Evolutionary conservation across 2,113 vertebrate species (phyloP).

Genomic region (Stegostoma tigrinum): DNA sequence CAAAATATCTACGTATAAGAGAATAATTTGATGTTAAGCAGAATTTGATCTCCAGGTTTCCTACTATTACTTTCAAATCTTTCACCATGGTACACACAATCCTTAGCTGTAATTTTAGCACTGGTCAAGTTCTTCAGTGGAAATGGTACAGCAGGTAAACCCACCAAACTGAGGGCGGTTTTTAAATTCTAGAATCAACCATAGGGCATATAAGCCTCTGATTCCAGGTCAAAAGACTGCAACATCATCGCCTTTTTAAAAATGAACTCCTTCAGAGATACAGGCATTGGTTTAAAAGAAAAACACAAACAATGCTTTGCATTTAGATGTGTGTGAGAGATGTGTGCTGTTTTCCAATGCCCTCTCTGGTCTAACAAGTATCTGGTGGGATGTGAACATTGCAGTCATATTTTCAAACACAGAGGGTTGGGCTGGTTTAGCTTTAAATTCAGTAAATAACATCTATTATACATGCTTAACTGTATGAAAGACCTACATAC

Average conservation of each 20-base stretch:
- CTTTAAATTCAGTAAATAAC: no score
- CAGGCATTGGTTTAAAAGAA: no score
- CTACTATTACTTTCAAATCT: neutral
- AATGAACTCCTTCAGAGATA: no score
- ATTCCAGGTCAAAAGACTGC: neutral
- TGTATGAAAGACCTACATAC: no score
- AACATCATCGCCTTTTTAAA: neutral
- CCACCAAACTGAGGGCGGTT: neutral
- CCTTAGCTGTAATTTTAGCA: neutral
- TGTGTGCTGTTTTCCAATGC: no score
- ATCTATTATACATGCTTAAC: no score
- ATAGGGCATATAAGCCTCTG: neutral
- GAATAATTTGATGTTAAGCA: neutral
- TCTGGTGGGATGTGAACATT: no score
- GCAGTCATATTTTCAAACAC: no score
- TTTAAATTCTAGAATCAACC: neutral
- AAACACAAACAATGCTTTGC: no score
- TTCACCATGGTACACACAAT: neutral
- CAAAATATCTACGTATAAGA: neutral
- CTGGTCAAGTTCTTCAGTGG: neutral
- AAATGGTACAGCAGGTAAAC: neutral
- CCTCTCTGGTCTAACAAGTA: no score
- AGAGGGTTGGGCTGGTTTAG: no score
- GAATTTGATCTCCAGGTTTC: neutral
- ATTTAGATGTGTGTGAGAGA: no score